Conservation (phyloP, 2,797 vertebrate genomes). For the Ibycter americanus region DNA sequence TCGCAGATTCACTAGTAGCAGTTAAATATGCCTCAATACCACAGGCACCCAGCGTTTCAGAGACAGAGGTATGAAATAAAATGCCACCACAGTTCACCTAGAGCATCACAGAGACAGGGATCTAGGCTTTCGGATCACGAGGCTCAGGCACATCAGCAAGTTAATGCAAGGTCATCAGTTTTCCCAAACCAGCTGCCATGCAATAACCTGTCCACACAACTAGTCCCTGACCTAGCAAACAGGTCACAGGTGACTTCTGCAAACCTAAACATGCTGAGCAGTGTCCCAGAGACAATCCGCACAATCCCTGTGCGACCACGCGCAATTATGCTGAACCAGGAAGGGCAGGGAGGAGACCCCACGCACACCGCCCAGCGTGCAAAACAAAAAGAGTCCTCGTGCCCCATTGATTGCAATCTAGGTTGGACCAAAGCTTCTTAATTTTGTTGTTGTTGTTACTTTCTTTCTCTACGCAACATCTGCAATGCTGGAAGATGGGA, state of each 20-base stretch:
- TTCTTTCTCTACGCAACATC: background rate
- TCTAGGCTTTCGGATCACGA: fast-evolving
- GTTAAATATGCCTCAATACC: fast-evolving
- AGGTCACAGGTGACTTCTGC: fast-evolving
- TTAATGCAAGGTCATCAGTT: no score
- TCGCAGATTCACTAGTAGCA: fast-evolving
- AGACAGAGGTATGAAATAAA: background rate
- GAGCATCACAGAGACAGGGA: background rate
- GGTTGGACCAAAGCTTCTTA: background rate
- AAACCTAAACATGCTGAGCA: background rate
- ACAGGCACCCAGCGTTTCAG: fast-evolving
- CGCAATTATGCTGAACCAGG: fast-evolving
- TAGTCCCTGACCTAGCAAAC: background rate
- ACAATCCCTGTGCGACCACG: background rate
- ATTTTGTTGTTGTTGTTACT: background rate
- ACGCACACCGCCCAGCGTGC: fast-evolving
- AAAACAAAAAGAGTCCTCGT: background rate
- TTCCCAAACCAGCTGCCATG: background rate
- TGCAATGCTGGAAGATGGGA: background rate
- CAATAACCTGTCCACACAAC: background rate
- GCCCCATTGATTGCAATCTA: background rate
- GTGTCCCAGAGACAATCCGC: fast-evolving
- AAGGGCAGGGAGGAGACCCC: background rate
- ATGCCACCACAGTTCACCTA: fast-evolving
- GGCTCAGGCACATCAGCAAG: background rate